Base-by-base conservation (phyloP, 92 coral and sea anemone species). In the Zoanthus sociatus region DNA sequence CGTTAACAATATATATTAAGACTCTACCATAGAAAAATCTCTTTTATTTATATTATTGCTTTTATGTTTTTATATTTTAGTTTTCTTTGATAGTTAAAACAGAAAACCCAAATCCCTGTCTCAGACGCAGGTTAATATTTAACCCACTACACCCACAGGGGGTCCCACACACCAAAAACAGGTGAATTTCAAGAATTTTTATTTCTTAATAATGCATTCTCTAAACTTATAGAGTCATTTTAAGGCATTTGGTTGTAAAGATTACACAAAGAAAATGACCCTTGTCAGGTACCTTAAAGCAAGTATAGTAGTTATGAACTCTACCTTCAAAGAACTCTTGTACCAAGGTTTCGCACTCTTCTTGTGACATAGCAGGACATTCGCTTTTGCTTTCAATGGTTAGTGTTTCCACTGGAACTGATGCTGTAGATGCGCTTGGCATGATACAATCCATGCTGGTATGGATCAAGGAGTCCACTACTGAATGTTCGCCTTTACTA, bases 71-170 rank as follows among this genome's bases (percentile, higher is more conserved):
- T 58, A 11, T 58, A 58, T 58, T 58, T 58, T 58, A 14, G 64
- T 58, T 58, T 58, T 58, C 64, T 58, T 58, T 58, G 64, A 58
- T 58, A 58, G n/a, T 58, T 58, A 58, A 58, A 58, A 18, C 64
- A 58, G 64, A 58, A 58, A 58, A 58, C 64, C 20, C 64, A 58
- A 58, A 58, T 58, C 64, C n/a, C 64, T 58, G 64, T 58, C 64
- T 58, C 64, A 58, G 64, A 14, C 64, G 14, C 64, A 58, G n/a
- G 64, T 58, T 58, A 58, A 58, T 58, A 58, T 58, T 58, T 58
- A 58, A 58, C 64, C n/a, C 64, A 0, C 64, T 58, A 8, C 64
- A 58, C 64, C 64, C 16, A 58, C 64, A 58, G 64, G 64, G 64
- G 64, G 64, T 58, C 64, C 64, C 64, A 6, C 64, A 58, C 64